Evolutionary conservation across 1,140 invertebrate species (phyloP).

Genomic region (Sipha flava): DNA sequence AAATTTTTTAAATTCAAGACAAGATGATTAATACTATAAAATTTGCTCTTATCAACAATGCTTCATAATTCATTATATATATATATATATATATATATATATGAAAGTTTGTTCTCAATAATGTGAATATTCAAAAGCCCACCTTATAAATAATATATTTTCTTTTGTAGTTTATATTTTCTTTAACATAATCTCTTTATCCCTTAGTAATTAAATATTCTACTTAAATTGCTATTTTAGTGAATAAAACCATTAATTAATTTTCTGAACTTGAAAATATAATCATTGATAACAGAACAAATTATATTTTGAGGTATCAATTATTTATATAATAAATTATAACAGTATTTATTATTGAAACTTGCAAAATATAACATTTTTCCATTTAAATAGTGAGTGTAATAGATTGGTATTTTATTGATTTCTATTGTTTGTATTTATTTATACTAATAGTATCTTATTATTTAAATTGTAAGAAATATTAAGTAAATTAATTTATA

Average conservation of each 20-base stretch:
- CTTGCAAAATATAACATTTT: background rate
- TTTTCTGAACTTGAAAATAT: background rate
- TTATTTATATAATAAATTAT: background rate
- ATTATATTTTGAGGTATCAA: constrained; percentile 1
- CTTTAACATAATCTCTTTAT: constrained; percentile 22
- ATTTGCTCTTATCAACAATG: background rate
- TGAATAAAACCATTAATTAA: background rate
- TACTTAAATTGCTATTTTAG: constrained; percentile 3
- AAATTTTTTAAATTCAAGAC: background rate
- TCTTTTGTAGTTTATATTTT: constrained; percentile 28
- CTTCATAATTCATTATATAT: background rate
- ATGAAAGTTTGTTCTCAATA: background rate
- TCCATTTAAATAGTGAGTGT: constrained; percentile 3
- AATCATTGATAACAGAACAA: background rate
- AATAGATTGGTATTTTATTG: constrained; percentile 9
- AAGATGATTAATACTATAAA: background rate
- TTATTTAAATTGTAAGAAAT: constrained; percentile 5
- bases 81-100: background rate
- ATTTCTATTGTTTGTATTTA: constrained; percentile 12
- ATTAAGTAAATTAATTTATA: background rate
- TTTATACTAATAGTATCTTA: background rate
- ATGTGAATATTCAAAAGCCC: background rate
- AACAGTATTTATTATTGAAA: constrained; percentile 13
- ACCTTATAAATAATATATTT: constrained; percentile 8
- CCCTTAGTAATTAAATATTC: background rate